Base-by-base conservation (phyloP, 2,888 invertebrate species). In the Yponomeuta evonymella region DNA sequence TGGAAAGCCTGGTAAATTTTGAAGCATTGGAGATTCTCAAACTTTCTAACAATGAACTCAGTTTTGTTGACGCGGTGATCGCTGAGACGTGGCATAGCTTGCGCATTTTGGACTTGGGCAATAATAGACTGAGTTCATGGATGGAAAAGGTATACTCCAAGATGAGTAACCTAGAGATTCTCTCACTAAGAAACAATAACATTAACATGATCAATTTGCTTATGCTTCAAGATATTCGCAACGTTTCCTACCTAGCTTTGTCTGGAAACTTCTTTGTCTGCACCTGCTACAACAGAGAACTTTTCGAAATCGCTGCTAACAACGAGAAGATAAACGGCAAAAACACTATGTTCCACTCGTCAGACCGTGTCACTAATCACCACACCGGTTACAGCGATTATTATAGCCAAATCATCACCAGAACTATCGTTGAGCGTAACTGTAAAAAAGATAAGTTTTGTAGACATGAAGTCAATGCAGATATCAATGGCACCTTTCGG, bases 261-360 rank as follows among this genome's bases (percentile, higher is more conserved):
- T 89, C 93, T 0, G 87, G 86, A 0, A 95, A 95, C 76, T 90
- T 91, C 9, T 90, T 95, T 30, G 83, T 94, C 0, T 95, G 95
- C 76, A 93, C 93, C 70, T 94, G 95, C 72, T 81, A 89, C 3
- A 79, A 93, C 0, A 87, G 92, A 71, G 90, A 93, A n/a, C 81
- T 94, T 10, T 87, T 93, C 58, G 91, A 93, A 62, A 75, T 85
- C 23, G 86, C 86, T 0, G 73, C 77, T 0, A 73, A 82, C 81
- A 71, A 73, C 72, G 10, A 71, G 11, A 36, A 0, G 1, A 67
- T 1, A 29, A 29, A 33, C n/a, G 30, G 4, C 30, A 8, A 30
- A 29, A 11, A 12, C 33, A 30, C 2, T 12, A 15, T 58, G 15
- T 15, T 58, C 5, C 51, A 12, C 51, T 58, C 43, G 8, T 43